phyloP scores from a whole-genome alignment of 2,113 vertebrate species.

The Macaca fascicularis region T2T-MFA8v1.1 NC_088387.1:89778501-89779000 shows the following conservation, averaged over 20 bases:
- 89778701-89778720: conserved; percentile 2
- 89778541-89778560: neutral
- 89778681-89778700: conserved; percentile 4
- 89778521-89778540: neutral
- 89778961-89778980: neutral
- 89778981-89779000: conserved; percentile 6
- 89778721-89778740: neutral
- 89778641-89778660: neutral
- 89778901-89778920: neutral
- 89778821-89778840: neutral
- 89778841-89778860: neutral
- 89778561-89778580: neutral
- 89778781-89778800: neutral
- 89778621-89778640: conserved; percentile 11
- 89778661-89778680: conserved; percentile 33
- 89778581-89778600: neutral
- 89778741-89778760: neutral
- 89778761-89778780: neutral
- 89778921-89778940: neutral
- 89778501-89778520: neutral
- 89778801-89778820: neutral
- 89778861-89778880: neutral
- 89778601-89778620: conserved; percentile 20
- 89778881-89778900: neutral
- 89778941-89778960: neutral